These are phyloP conservation scores for Apodemus sylvaticus DNA, from an alignment of 2,113 vertebrate species.

Conservation along the genomic window DNA sequence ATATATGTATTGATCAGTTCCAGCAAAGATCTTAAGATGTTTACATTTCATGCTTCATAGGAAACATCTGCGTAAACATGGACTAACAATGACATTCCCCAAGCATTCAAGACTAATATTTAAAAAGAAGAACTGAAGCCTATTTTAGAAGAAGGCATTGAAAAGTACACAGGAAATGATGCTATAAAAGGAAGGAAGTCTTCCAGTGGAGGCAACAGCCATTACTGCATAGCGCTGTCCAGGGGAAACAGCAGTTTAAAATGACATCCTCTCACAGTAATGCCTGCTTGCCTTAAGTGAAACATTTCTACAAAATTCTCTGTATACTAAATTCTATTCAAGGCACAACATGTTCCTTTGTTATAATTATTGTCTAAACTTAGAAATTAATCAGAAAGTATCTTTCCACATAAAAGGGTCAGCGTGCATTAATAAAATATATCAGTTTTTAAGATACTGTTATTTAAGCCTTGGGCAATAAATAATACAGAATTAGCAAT, in stretches of 20 bases:
- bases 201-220: background rate
- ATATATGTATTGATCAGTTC: background rate
- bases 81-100: background rate
- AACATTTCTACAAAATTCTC: background rate
- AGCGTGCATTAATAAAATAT: background rate
- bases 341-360: background rate
- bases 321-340: background rate
- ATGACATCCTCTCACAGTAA: background rate
- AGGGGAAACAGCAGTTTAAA: background rate
- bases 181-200: background rate
- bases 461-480: background rate
- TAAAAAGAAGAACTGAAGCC: background rate
- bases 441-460: slow-evolving; percentile 14
- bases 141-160: background rate
- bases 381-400: background rate
- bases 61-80: background rate
- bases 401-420: slow-evolving; percentile 11
- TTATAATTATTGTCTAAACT: background rate
- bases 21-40: background rate
- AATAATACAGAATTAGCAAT: background rate
- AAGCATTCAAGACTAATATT: background rate
- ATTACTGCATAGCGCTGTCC: background rate
- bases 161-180: background rate
- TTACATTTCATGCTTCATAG: background rate
- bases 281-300: background rate